A percentile compares a stretch with the other conserved stretches of the same genome.
Evolutionary conservation across 1,140 invertebrate genomes (phyloP).

Genomic region (Protaetia brevitarsis): DNA sequence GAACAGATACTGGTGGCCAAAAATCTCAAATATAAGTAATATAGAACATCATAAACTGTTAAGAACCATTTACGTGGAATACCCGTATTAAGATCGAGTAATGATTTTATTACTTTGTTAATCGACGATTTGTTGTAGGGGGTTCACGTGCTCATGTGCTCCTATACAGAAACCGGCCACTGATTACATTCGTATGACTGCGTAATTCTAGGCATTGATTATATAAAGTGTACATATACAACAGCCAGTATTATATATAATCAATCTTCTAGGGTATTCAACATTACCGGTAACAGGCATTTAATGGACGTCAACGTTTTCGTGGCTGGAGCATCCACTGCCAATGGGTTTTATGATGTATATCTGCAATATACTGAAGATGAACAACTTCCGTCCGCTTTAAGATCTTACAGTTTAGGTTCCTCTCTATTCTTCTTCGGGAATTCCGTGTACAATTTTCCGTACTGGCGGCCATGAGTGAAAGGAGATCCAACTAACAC

Average conservation of each 20-base stretch:
- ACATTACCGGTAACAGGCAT: not conserved
- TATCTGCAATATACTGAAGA: constrained; percentile 33
- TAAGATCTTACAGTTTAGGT: constrained; percentile 45
- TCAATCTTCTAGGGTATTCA: not conserved
- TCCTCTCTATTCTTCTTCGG: constrained; percentile 48
- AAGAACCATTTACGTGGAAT: no score
- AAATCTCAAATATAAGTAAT: no score
- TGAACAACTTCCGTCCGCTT: constrained; percentile 32
- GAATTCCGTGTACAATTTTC: constrained; percentile 46
- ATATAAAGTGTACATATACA: no score
- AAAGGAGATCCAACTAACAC: constrained; percentile 42
- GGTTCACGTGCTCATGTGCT: no score
- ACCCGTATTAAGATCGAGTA: no score
- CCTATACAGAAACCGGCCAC: no score
- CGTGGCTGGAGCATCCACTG: constrained; percentile 34
- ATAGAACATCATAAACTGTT: no score
- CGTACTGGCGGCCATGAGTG: constrained; percentile 41
- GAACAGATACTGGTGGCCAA: no score
- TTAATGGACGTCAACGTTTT: constrained; percentile 39
- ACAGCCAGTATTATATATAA: not conserved
- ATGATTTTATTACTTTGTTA: no score
- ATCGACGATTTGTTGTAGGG: no score
- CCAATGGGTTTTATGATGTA: constrained; percentile 41
- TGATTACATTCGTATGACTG: no score
- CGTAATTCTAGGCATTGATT: no score